phyloP scores from a whole-genome alignment of 2,888 invertebrate species.

The Deroplatys truncata region DNA sequence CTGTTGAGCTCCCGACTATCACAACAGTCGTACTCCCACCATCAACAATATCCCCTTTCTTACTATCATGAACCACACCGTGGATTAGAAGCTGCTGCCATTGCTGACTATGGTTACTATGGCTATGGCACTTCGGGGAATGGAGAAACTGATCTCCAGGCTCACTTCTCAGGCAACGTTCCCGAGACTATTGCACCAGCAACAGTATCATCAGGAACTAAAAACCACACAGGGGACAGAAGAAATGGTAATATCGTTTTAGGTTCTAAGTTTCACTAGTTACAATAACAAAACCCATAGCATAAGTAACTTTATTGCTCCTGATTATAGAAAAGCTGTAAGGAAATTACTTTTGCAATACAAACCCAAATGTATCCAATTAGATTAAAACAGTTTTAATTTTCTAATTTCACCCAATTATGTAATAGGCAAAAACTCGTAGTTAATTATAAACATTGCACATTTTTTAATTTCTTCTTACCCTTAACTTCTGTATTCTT shows the following conservation, averaged over 20 bases:
- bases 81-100: background rate
- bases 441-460: no score
- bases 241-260: background rate
- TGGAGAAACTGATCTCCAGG: constrained; percentile 23
- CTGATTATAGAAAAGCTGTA: no score
- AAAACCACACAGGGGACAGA: background rate
- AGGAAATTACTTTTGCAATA: no score
- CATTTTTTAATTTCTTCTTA: no score
- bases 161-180: constrained; percentile 20
- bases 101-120: background rate
- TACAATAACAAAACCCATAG: no score
- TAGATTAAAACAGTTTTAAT: no score
- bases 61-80: constrained; percentile 9
- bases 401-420: no score
- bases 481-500: no score
- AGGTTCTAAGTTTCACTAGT: background rate
- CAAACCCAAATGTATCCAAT: no score
- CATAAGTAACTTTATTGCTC: no score
- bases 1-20: constrained; percentile 42
- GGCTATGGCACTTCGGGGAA: background rate
- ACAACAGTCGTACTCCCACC: constrained; percentile 52
- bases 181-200: background rate
- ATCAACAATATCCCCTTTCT: constrained; percentile 45
- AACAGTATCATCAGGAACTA: background rate
- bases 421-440: no score